phyloP scores from a whole-genome alignment of 2,113 vertebrate species.

The human (Homo sapiens) region GRCh38 chr4:155088001-155088500 shows the following conservation, averaged over 20 bases:
- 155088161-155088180: neutral
- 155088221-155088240: neutral
- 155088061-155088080: neutral
- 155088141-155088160: neutral
- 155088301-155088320: neutral
- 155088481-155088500: neutral
- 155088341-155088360: neutral
- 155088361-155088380: neutral
- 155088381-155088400: neutral
- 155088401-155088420: neutral
- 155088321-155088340: neutral
- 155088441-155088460: neutral
- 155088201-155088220: neutral
- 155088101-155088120: neutral
- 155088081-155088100: neutral
- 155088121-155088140: neutral
- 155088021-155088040: neutral
- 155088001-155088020: neutral
- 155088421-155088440: neutral
- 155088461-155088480: neutral
- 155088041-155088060: neutral
- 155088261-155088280: neutral
- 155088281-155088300: neutral
- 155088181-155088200: neutral
- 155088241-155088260: neutral